Evolutionary conservation across 1,140 invertebrate species (phyloP).

Genomic region (Carcinoscorpius rotundicauda): DNA sequence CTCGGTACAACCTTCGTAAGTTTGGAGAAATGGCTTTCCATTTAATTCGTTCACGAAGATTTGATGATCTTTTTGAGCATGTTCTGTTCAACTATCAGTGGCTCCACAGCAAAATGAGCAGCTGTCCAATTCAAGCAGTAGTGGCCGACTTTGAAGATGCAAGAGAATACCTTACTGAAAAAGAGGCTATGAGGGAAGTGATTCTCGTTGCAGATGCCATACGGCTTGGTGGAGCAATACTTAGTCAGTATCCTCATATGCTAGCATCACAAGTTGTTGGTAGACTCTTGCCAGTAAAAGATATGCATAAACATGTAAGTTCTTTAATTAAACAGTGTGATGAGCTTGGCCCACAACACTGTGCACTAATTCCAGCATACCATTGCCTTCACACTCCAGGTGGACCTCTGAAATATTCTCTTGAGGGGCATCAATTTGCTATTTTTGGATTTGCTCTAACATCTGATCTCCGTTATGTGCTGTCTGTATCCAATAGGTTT

Average conservation of each 20-base stretch:
- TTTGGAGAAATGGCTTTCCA: slow-evolving; percentile 94
- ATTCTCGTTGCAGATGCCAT: slow-evolving; percentile 71
- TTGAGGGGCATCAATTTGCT: slow-evolving; percentile 95
- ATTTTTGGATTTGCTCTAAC: slow-evolving; percentile 89
- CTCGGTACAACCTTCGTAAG: slow-evolving; percentile 75
- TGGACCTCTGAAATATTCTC: slow-evolving; percentile 91
- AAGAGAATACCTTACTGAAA: slow-evolving; percentile 65
- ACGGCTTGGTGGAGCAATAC: slow-evolving; percentile 74
- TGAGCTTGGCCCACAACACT: slow-evolving; percentile 66
- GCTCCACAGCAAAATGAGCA: slow-evolving; percentile 89
- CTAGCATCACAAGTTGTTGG: slow-evolving; percentile 87
- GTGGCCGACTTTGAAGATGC: slow-evolving; percentile 94
- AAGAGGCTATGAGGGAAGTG: slow-evolving; percentile 59
- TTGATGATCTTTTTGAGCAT: slow-evolving; percentile 82
- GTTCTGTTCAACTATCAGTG: slow-evolving; percentile 97
- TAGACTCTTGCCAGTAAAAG: slow-evolving; percentile 80
- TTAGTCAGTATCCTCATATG: slow-evolving; percentile 88
- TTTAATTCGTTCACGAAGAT: slow-evolving; percentile 73
- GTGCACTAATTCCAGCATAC: slow-evolving; percentile 79
- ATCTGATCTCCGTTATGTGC: slow-evolving; percentile 81
- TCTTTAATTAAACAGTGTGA: slow-evolving; percentile 83
- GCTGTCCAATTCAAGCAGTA: slow-evolving; percentile 86
- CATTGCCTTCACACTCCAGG: slow-evolving; percentile 95
- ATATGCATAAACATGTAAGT: slow-evolving; percentile 65
- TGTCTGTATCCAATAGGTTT: slow-evolving; percentile 92